These are phyloP conservation scores for Ceratina japonica DNA, from an alignment of 1,140 invertebrate species.

Conservation along the genomic window DNA sequence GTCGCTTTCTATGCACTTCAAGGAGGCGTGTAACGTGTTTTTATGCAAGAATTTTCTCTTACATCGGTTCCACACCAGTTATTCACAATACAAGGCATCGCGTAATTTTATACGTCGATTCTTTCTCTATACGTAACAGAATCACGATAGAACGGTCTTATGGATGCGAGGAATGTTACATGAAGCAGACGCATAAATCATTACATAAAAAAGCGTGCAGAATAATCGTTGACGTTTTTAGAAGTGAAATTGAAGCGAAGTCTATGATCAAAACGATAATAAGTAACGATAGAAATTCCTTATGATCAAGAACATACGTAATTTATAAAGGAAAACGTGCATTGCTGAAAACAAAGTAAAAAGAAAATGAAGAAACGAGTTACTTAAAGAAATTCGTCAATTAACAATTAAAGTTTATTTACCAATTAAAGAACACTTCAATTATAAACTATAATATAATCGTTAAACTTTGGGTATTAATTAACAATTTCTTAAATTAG, in stretches of 20 bases:
- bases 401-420: no score
- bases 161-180: not conserved
- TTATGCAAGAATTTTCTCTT: constrained; percentile 49
- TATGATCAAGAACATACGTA: not conserved
- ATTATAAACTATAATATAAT: no score
- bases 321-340: not conserved
- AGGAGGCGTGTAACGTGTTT: constrained; percentile 23
- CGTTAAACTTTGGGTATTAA: no score
- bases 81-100: constrained; percentile 33
- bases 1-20: constrained; percentile 11
- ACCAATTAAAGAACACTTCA: no score
- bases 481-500: no score
- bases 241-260: no score
- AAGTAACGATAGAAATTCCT: not conserved
- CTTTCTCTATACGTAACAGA: constrained; percentile 10
- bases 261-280: not conserved
- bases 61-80: constrained; percentile 28
- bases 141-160: constrained; percentile 10
- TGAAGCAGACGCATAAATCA: not conserved
- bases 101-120: constrained; percentile 39
- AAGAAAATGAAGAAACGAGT: no score
- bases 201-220: not conserved
- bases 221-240: not conserved
- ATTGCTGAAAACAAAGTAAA: no score
- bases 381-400: no score